Conservation (phyloP, 2,113 vertebrate species). For the Campylomormyrus tamandua region DNA sequence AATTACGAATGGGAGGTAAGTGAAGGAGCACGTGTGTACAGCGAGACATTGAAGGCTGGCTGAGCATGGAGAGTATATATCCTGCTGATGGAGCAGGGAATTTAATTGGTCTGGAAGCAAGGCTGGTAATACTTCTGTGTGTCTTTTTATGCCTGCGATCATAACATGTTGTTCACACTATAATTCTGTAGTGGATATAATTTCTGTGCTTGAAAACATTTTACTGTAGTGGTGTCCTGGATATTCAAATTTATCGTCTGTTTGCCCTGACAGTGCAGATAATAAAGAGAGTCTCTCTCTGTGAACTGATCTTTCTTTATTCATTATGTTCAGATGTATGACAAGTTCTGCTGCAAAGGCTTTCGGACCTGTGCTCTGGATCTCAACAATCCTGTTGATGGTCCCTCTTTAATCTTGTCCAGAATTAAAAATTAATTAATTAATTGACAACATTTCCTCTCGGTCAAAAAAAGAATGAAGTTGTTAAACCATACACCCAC, state of each 20-base stretch:
- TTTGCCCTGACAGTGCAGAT: constrained; percentile 27
- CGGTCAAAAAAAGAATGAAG: neutral
- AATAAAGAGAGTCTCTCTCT: constrained; percentile 17
- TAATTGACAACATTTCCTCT: neutral
- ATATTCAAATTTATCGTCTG: constrained; percentile 35
- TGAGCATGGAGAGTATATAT: neutral
- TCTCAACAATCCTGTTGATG: neutral
- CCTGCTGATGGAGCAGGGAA: neutral
- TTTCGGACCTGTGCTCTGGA: neutral
- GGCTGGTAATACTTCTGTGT: neutral
- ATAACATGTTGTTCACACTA: constrained; percentile 3
- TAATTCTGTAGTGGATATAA: neutral
- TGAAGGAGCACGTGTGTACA: neutral
- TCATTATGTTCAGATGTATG: neutral
- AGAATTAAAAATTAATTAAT: neutral
- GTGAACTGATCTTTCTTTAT: constrained; percentile 26
- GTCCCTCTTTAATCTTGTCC: neutral
- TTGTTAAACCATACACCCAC: neutral
- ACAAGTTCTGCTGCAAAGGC: neutral
- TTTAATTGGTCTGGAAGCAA: neutral
- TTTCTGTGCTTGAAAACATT: constrained; percentile 1
- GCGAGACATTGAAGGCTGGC: neutral
- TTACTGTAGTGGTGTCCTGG: constrained; percentile 22
- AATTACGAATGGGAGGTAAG: neutral
- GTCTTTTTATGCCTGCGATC: neutral